Conservation (phyloP, 1,140 invertebrate genomes). For the Papilio aristodemus region DNA sequence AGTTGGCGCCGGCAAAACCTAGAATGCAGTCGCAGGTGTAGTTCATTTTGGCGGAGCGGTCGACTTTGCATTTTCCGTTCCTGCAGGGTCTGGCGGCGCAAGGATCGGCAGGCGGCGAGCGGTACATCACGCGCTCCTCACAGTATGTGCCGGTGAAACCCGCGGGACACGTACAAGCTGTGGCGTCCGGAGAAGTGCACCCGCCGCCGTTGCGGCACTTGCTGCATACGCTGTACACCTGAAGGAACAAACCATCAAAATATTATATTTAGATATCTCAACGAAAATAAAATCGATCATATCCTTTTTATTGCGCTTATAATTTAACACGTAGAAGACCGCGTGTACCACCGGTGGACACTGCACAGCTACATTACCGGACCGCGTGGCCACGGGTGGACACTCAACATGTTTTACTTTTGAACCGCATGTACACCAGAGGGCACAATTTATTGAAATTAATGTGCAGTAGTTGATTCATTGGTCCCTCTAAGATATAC, state of each 20-base stretch:
- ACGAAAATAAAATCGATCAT: too few relatives aligned
- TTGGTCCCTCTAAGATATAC: too few relatives aligned
- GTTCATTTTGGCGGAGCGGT: conserved; percentile 72
- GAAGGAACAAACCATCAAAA: not conserved
- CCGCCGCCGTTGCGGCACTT: conserved; percentile 76
- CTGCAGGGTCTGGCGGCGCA: conserved; percentile 86
- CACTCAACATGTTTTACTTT: too few relatives aligned
- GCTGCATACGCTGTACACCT: conserved; percentile 57
- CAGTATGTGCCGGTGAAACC: conserved; percentile 85
- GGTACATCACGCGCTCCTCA: conserved; percentile 81
- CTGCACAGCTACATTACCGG: too few relatives aligned
- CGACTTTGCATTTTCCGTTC: conserved; percentile 88
- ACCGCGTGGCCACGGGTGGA: too few relatives aligned
- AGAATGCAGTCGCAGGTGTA: conserved; percentile 90
- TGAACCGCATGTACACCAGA: too few relatives aligned
- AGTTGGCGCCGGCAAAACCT: conserved; percentile 88
- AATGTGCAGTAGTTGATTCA: too few relatives aligned
- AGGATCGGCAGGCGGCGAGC: conserved; percentile 75
- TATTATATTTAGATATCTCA: too few relatives aligned
- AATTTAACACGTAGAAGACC: too few relatives aligned
- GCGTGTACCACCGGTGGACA: too few relatives aligned
- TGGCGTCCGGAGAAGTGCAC: conserved; percentile 57
- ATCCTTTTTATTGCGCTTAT: too few relatives aligned
- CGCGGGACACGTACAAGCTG: conserved; percentile 77
- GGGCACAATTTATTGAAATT: too few relatives aligned